Evolutionary conservation across 2,113 vertebrate genomes (phyloP), one percentile per base, ranked within the genome.

Genomic region (Anoplopoma fimbria): DNA sequence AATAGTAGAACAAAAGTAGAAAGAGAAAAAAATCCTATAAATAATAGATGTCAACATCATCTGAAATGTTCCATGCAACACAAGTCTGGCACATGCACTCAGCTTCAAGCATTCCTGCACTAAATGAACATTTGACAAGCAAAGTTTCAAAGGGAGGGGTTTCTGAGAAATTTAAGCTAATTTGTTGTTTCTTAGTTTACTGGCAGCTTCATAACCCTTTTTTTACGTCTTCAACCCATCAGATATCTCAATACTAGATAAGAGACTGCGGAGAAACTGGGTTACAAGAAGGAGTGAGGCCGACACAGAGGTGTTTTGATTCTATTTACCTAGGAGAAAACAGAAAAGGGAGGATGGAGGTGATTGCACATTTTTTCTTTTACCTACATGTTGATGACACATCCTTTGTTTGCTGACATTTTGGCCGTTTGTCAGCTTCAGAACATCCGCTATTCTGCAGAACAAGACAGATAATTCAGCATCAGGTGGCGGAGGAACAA

Each of bases 201-300:
- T 63, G 45, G 67, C 79, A 60, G 25, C 42, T 21, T 34, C 64
- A 86, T 75, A 70, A 80, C 79, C 40, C 34, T 80, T 62, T 67
- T 62, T 67, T 77, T 74, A 65, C 68, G 84, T 81, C 67, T 83
- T 82, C 60, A 69, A 1, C 55, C n/a, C 36, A 40, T 63, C 78
- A 83, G 45, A 68, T 77, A 79, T 68, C 75, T 84, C 62, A 53
- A 67, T 8, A 38, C 8, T 53, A 87, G 49, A 38, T 49, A 79
- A 73, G 25, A 40, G 33, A 27, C 61, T 3, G 13, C 21, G 29
- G 42, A 29, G 67, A 64, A 77, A 81, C 60, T 55, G 69, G 72
- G 42, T 60, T 76, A 74, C 9, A 17, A 27, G 21, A 27, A 29
- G 4, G 25, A 36, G 55, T 1, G 60, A 53, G 9, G 27, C 15